phyloP scores from a whole-genome alignment of 1,140 invertebrate species.

The Pectinophora gossypiella region DNA sequence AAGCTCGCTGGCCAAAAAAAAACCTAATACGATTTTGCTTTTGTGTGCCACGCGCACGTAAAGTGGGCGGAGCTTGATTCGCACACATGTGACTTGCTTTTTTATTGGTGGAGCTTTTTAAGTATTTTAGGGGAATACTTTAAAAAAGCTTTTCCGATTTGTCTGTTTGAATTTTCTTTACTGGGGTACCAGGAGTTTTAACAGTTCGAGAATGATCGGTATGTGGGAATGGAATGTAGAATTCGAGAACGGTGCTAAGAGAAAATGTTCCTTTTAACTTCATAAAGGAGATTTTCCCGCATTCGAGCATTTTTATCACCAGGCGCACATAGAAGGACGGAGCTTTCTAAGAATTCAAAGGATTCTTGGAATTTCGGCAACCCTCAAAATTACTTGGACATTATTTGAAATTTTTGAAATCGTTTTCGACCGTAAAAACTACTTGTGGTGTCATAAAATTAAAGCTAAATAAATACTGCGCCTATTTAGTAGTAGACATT shows the following conservation, averaged over 20 bases:
- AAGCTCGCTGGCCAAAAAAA: constrained; percentile 5
- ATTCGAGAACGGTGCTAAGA: constrained; percentile 17
- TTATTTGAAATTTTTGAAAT: too few species aligned
- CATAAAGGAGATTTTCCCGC: constrained; percentile 71
- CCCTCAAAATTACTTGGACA: too few species aligned
- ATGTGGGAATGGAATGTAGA: constrained; percentile 22
- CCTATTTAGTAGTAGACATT: too few species aligned
- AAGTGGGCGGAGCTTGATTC: constrained; percentile 17
- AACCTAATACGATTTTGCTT: constrained; percentile 10
- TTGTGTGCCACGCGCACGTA: constrained; percentile 15
- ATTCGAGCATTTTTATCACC: constrained; percentile 70
- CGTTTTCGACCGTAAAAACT: too few species aligned
- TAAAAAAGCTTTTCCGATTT: constrained; percentile 61
- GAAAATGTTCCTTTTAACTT: constrained; percentile 36
- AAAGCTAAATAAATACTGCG: too few species aligned
- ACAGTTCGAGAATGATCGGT: constrained; percentile 46
- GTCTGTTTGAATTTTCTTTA: constrained; percentile 67
- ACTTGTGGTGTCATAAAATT: too few species aligned
- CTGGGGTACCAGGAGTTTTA: constrained; percentile 36
- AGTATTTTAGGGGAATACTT: constrained; percentile 30
- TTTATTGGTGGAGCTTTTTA: constrained; percentile 30
- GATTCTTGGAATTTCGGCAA: constrained; percentile 15
- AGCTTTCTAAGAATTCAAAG: constrained; percentile 28
- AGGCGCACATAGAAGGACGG: constrained; percentile 36
- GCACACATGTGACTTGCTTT: constrained; percentile 13